Percentiles rank a stretch among this genome's conserved stretches.
phyloP scores from a whole-genome alignment of 1,140 invertebrate species.

The Galendromus occidentalis region DNA sequence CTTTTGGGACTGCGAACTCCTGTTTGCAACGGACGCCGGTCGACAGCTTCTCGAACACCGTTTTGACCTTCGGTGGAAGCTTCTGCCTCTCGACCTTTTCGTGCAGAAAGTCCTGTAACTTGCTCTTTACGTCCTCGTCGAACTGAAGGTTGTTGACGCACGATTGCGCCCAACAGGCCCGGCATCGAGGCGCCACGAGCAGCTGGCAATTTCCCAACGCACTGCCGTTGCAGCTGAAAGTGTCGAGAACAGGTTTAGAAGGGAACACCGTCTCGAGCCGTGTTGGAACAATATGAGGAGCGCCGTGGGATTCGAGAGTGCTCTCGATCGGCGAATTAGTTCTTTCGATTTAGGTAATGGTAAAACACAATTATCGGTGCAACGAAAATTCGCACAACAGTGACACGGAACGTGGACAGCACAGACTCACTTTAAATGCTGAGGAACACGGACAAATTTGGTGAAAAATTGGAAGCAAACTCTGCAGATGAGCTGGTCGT shows the following conservation, averaged over 20 bases:
- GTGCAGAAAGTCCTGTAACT: slow-evolving; percentile 2
- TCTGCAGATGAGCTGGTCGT: slow-evolving; percentile 8
- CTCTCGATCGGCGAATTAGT: no score
- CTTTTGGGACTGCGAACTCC: no score
- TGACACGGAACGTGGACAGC: background rate
- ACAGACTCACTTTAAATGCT: background rate
- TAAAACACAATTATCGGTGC: no score
- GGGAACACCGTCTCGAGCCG: background rate
- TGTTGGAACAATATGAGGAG: no score
- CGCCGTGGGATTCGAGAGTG: no score
- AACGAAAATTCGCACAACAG: no score
- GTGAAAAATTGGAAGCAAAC: background rate
- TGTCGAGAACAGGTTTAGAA: background rate
- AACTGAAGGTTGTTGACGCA: slow-evolving; percentile 2
- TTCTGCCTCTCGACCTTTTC: background rate
- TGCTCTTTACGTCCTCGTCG: background rate
- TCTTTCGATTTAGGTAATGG: no score
- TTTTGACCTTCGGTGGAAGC: background rate
- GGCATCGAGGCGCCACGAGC: slow-evolving; percentile 2
- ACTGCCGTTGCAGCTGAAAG: background rate
- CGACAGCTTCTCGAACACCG: no score
- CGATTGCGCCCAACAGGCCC: slow-evolving; percentile 7
- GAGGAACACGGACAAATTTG: slow-evolving; percentile 9
- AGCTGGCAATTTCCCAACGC: background rate
- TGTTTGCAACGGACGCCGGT: no score